A percentile compares a stretch with the other conserved stretches of the same genome.
Evolutionary conservation across 2,888 invertebrate genomes (phyloP).

Genomic region (Tetragonisca angustula): DNA sequence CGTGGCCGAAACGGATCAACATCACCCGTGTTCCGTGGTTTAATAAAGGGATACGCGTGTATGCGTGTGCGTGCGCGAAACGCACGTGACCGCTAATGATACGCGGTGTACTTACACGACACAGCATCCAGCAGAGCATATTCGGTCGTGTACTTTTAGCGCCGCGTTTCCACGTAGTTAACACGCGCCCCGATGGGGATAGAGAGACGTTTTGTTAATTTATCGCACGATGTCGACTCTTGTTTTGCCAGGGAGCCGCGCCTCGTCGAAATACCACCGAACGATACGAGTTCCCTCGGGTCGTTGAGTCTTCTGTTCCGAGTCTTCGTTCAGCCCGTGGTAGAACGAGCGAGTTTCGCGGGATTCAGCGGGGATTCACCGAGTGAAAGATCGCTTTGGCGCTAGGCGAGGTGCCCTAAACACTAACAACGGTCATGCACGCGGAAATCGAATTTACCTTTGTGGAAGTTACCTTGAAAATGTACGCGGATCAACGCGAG

Average conservation of each 20-base stretch:
- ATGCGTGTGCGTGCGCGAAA: constrained; percentile 18
- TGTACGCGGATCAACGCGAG: not conserved
- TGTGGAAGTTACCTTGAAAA: not conserved
- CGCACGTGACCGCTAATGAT: constrained; percentile 44
- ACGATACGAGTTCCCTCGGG: constrained; percentile 1
- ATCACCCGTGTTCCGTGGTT: constrained; percentile 24
- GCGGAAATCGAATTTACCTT: not conserved
- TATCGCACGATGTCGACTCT: not conserved
- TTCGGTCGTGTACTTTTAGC: constrained; percentile 7
- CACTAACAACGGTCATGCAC: not conserved
- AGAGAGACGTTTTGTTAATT: constrained; percentile 31
- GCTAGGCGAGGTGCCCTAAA: not conserved
- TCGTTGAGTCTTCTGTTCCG: not conserved
- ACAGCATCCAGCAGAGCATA: not conserved
- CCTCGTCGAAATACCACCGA: not conserved
- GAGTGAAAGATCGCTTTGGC: not conserved
- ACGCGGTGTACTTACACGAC: constrained; percentile 9
- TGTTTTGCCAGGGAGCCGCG: not conserved
- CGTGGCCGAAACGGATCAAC: constrained; percentile 5
- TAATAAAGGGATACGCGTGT: constrained; percentile 25
- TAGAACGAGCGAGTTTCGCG: not conserved
- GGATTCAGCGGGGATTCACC: not conserved
- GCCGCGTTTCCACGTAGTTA: not conserved
- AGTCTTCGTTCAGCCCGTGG: not conserved
- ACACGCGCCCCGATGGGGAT: not conserved